A percentile compares a stretch with the other conserved stretches of the same genome.
Conservation (phyloP, 2,113 vertebrate genomes). For the Oryctolagus cuniculus region mOryCun1.1 NC_091441.1:50175001-50175500, state of each 20-base stretch:
- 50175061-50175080: neutral
- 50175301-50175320: neutral
- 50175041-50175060: neutral
- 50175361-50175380: neutral
- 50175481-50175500: neutral
- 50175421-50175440: neutral
- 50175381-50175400: neutral
- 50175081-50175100: neutral
- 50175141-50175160: neutral
- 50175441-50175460: neutral
- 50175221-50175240: neutral
- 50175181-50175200: neutral
- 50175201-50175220: neutral
- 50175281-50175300: neutral
- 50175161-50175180: slow-evolving; percentile 1
- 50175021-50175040: neutral
- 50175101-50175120: neutral
- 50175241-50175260: neutral
- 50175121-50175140: neutral
- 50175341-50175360: neutral
- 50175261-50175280: neutral
- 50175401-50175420: neutral
- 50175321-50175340: neutral
- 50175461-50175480: neutral
- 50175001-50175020: neutral